Evolutionary conservation across 92 coral and sea anemone species (phyloP), one percentile per base, ranked within the genome.

Genomic region (Parazoanthus darwini): DNA sequence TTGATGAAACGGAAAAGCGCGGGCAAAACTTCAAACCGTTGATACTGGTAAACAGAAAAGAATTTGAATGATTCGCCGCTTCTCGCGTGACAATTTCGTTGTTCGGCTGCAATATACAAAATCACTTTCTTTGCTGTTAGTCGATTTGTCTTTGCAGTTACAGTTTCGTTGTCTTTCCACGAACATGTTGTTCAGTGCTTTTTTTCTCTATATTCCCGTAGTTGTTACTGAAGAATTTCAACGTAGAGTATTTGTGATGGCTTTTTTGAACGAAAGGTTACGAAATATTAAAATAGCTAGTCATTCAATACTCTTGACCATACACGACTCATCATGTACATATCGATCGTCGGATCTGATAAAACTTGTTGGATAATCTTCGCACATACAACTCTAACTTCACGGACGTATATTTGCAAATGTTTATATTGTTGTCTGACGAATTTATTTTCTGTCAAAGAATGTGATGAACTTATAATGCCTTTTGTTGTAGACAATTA

Each of bases 1-100:
- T n/a, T 16, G 23, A 84, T 46, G 22, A 11, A 18, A 80, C 48
- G 38, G 43, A 82, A 23, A 66, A 66, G 77, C 65, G 67, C 66
- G 67, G 87, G 65, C 50, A 70, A 70, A 43, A 15, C 50, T 8
- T 68, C 26, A 13, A 26, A 35, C 85, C 71, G 50, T 54, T 80
- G 38, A 80, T 35, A 23, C 85, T 15, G 77, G 74, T 18, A 84
- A 44, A 84, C 75, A 25, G 87, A 46, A 71, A 74, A 56, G 36
- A 50, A 42, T 50, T 79, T 50, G 76, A 43, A 33, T 76, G 25
- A 36, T 13, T 76, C 54, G 0, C 68, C 66, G 67, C 42, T 20
- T 71, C 67, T 84, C 87, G 87, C 87, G 87, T 84, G 87, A 84
- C 87, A 84, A 0, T 7, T 67, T 70, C 43, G 80, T 44, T 38